Evolutionary conservation across 2,888 invertebrate genomes (phyloP), one percentile per base, ranked within the genome.

Genomic region (Stenichneumon culpator): DNA sequence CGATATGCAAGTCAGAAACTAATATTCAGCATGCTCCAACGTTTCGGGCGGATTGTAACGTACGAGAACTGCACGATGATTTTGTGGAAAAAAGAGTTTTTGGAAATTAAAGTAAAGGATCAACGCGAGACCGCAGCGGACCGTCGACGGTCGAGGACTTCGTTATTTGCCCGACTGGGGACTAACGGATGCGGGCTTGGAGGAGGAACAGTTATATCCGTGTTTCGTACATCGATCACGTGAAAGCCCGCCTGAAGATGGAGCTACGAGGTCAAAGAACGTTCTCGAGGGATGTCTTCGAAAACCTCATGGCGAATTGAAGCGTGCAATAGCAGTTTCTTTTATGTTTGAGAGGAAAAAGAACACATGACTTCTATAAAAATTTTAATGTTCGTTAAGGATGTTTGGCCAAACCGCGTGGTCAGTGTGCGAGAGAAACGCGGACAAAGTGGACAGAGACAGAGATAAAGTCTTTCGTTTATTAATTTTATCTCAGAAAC

Each of bases 161-260:
- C 50, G 50, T 52, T 39, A 39, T 78, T 57, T 14, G 39, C 32
- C 50, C 68, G 68, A 57, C 70, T 79, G 16, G 44, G 65, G 82
- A 11, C 77, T 65, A 78, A 54, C 54, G 63, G 65, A 77, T 50
- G 52, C 47, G 47, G 25, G 65, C 72, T 65, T 67, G 52, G 70
- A 65, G 67, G 60, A 77, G 72, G 78, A 39, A 32, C 54, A 52
- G 70, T 77, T 63, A 65, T 54, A 28, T 32, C 60, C 65, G 47
- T 36, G 54, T 47, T 57, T 22, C 22, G 50, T 60, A 52, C 69
- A 70, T 79, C 11, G 79, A 70, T 79, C 75, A 69, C 63, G 52
- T 50, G 52, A 63, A 69, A 52, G 50, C 16, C 36, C 7, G 52
- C 75, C 69, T 19, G 63, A n/a, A 82, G 82, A 82, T 82, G 81